Conservation (phyloP, 2,113 vertebrate genomes). For the Montifringilla adamsi region DNA sequence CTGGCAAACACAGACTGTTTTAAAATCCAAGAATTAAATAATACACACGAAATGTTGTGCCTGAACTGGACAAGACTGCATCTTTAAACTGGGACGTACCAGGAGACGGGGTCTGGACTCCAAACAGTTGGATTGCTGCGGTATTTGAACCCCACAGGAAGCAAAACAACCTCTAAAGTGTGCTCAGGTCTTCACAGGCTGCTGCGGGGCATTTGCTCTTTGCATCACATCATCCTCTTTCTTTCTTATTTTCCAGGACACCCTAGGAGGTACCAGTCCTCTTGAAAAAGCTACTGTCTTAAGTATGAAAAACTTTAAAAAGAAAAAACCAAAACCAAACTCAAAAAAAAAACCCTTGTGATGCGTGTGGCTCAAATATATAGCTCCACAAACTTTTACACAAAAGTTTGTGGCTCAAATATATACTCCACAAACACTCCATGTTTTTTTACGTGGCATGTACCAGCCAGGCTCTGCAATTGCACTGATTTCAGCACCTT, state of each 20-base stretch:
- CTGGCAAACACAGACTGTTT: not conserved
- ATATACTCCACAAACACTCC: rapidly evolving
- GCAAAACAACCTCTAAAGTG: not conserved
- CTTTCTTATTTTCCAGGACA: not conserved
- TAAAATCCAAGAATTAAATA: not conserved
- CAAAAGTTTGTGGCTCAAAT: not conserved
- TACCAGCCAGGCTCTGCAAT: not conserved
- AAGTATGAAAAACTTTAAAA: not conserved
- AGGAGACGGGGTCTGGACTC: not conserved
- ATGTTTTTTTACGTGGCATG: rapidly evolving
- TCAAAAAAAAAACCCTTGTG: not conserved
- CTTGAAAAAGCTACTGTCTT: not conserved
- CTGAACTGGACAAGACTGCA: not conserved
- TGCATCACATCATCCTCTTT: not conserved
- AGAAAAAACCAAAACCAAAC: not conserved
- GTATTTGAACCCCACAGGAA: not conserved
- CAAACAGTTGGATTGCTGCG: not conserved
- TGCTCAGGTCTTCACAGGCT: not conserved
- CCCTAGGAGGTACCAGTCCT: not conserved
- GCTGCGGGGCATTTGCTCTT: not conserved
- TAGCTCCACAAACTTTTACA: rapidly evolving
- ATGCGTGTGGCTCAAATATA: rapidly evolving
- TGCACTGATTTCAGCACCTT: not conserved
- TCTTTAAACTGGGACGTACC: not conserved
- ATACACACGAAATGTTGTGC: not conserved